phyloP scores from a whole-genome alignment of 2,888 invertebrate genomes.

The Petrolisthes cinctipes region DNA sequence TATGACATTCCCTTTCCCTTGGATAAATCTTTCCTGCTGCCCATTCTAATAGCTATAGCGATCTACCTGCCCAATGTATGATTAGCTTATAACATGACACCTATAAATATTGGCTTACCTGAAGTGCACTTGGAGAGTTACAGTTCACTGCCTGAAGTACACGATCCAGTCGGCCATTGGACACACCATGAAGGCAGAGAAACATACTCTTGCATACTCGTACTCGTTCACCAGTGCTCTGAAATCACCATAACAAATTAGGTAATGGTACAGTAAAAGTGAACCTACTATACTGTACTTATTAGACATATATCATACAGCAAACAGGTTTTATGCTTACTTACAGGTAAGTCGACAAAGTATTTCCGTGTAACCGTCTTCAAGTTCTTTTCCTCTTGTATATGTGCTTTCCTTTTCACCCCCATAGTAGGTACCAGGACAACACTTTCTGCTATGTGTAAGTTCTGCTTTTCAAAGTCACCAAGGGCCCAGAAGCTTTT shows the following conservation, averaged over 20 bases:
- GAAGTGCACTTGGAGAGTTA: constrained; percentile 27
- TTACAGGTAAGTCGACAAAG: constrained; percentile 20
- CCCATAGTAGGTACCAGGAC: constrained; percentile 35
- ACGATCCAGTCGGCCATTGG: constrained; percentile 52
- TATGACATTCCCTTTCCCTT: too few species aligned
- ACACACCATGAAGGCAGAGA: constrained; percentile 51
- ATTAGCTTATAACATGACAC: too few species aligned
- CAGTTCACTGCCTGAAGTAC: constrained; percentile 50
- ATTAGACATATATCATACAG: background rate
- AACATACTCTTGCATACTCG: constrained; percentile 53
- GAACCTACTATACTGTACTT: background rate
- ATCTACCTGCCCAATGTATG: too few species aligned
- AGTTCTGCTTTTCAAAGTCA: constrained; percentile 44
- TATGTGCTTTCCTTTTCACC: background rate
- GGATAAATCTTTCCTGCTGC: too few species aligned
- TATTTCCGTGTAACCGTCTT: constrained; percentile 29
- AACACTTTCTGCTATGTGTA: constrained; percentile 39
- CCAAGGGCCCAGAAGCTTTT: constrained; percentile 44
- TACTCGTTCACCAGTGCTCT: constrained; percentile 12
- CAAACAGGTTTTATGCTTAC: background rate
- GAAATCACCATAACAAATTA: background rate
- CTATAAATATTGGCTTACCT: constrained; percentile 3
- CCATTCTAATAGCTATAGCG: too few species aligned
- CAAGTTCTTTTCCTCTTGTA: constrained; percentile 24
- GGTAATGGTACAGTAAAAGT: constrained; percentile 1